Conservation (phyloP, 2,797 vertebrate species). For the Anguilla obscura region DNA sequence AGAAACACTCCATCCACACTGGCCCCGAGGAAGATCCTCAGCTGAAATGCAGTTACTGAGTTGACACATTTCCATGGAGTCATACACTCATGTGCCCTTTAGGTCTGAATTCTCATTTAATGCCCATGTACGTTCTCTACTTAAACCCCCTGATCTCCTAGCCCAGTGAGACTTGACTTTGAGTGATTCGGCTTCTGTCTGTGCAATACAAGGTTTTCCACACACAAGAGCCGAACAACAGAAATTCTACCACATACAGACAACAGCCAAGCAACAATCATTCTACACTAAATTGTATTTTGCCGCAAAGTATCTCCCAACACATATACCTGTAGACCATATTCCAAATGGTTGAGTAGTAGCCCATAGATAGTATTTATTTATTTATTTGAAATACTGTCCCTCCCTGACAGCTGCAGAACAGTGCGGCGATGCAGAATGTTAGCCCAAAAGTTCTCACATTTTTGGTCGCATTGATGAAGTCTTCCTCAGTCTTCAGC, state of each 20-base stretch:
- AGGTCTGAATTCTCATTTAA: background rate
- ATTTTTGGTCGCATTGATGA: constrained; percentile 58
- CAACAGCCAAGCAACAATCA: background rate
- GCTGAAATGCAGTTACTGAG: constrained; percentile 44
- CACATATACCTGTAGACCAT: background rate
- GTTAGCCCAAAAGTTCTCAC: constrained; percentile 43
- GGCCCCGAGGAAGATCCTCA: constrained; percentile 59
- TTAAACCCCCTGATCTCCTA: background rate
- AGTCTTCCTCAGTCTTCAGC: constrained; percentile 57
- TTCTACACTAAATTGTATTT: background rate
- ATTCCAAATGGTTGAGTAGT: too few species aligned
- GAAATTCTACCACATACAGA: too few species aligned
- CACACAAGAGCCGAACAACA: background rate
- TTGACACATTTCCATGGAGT: background rate
- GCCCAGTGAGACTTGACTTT: background rate
- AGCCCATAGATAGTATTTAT: too few species aligned
- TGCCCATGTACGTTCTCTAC: background rate
- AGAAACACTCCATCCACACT: constrained; percentile 69
- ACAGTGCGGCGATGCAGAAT: background rate
- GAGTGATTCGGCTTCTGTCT: background rate
- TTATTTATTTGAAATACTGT: too few species aligned
- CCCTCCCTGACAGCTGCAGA: background rate
- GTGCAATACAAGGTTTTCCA: background rate
- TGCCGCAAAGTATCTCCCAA: background rate
- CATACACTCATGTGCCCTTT: background rate